Conservation (phyloP, 2,113 vertebrate species). For the Neodon shergylaensis region DNA sequence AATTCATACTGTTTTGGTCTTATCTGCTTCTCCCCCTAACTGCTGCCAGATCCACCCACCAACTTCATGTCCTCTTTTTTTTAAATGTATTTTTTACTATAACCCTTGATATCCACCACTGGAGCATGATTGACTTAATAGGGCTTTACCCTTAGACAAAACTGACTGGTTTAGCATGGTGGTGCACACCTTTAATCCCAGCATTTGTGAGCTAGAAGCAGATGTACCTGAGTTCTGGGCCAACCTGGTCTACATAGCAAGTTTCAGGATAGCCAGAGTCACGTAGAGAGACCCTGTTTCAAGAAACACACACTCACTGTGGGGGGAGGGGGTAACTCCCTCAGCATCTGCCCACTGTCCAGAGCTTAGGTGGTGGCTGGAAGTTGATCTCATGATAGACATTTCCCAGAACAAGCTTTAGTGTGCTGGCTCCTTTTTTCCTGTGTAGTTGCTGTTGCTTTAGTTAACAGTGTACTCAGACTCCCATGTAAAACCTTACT, state of each 20-base stretch:
- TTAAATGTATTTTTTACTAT: not conserved
- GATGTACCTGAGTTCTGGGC: not conserved
- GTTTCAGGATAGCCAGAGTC: not conserved
- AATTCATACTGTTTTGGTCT: not conserved
- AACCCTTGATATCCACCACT: not conserved
- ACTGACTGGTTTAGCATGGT: not conserved
- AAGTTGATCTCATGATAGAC: not conserved
- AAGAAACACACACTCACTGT: not conserved
- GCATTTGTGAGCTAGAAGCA: not conserved
- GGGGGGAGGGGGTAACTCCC: not conserved
- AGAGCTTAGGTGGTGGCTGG: not conserved
- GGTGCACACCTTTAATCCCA: not conserved
- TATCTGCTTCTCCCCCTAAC: not conserved
- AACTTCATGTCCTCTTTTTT: not conserved
- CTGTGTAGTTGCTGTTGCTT: not conserved
- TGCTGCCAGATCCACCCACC: not conserved
- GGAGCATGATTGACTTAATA: not conserved
- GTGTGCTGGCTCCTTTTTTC: not conserved
- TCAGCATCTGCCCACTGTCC: not conserved
- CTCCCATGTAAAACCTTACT: constrained; percentile 15
- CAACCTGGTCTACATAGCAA: not conserved
- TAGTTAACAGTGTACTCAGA: not conserved
- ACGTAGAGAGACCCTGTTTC: not conserved
- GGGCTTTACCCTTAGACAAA: not conserved
- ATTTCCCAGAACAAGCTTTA: not conserved